Evolutionary conservation across 2,797 vertebrate genomes (phyloP), one percentile per base, ranked within the genome.

Genomic region (Siniperca undulata): DNA sequence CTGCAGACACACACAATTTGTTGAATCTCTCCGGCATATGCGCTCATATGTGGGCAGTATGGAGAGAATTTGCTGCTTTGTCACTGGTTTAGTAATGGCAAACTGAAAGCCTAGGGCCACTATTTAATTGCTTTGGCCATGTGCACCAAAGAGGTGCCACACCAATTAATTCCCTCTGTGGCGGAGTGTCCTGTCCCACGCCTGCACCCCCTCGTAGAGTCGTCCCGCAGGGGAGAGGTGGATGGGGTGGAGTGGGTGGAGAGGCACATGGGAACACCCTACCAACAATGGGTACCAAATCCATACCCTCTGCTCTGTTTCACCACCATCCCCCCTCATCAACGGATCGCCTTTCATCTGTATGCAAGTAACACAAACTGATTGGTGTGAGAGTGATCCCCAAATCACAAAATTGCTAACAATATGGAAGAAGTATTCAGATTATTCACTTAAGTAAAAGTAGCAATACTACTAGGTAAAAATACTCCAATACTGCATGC

Each of bases 121-220:
- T 76, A 93, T 95, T 94, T 95, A 95, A 96, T 95, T 95, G 92
- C 92, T 92, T 92, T 88, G 91, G 90, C 91, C 88, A 84, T 90
- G 89, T 87, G 80, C 90, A 90, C 88, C 86, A 91, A 93, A 90
- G 89, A 94, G 92, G 92, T 91, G 93, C 87, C 92, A 92, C 91
- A 91, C 87, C 93, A 95, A 93, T 95, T 95, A 96, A 95, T 94
- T 86, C 88, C 90, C 70, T 90, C 59, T 42, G 81, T 87, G 86
- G 84, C 58, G 27, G 65, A 83, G 87, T 77, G 80, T 88, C 89
- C 86, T 84, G 82, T 88, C 86, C 92, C 83, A 89, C 58, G 68
- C 75, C 84, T 85, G 60, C 86, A 80, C 82, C 90, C 88, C 86
- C 78, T 91, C 87, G 90, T 78, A 86, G 84, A 70, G 74, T 70